Percentiles rank a stretch among this genome's conserved stretches.
Conservation (phyloP, 2,888 invertebrate species). For the Furcula furcula region DNA sequence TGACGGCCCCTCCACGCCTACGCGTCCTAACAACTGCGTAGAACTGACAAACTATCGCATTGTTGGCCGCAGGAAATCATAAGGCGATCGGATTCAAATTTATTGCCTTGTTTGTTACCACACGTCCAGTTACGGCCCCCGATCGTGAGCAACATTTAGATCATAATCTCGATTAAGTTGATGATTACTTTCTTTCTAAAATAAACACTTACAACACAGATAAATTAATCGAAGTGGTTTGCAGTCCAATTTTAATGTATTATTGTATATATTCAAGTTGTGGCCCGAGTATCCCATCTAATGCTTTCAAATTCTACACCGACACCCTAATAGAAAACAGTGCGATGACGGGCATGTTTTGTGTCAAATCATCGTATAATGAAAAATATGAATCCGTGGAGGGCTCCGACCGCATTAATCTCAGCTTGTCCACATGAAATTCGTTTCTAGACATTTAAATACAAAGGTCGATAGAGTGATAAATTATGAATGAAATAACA, state of each 20-base stretch:
- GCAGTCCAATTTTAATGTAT: conserved; percentile 7
- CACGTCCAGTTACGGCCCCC: conserved; percentile 33
- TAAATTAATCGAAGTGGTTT: conserved; percentile 8
- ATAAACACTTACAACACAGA: conserved; percentile 20
- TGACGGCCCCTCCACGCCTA: conserved; percentile 65
- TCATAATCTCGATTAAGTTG: conserved; percentile 35
- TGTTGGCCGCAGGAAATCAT: conserved; percentile 62
- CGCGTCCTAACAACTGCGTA: conserved; percentile 64
- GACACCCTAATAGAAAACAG: conserved; percentile 56
- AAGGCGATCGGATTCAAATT: conserved; percentile 58
- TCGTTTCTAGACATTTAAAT: conserved; percentile 67
- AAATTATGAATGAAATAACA: conserved; percentile 74
- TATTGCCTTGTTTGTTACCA: conserved; percentile 47
- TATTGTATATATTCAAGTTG: no score
- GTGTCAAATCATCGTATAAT: conserved; percentile 69
- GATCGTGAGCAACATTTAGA: conserved; percentile 32
- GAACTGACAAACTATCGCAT: conserved; percentile 71
- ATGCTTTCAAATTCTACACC: conserved; percentile 36
- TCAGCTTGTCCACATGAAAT: conserved; percentile 55
- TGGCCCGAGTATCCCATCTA: conserved; percentile 21
- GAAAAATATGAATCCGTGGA: conserved; percentile 66
- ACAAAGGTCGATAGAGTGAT: conserved; percentile 72
- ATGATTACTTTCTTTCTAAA: conserved; percentile 26
- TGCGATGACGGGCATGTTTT: conserved; percentile 62
- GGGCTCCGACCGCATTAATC: conserved; percentile 56